Evolutionary conservation across 2,888 invertebrate species (phyloP), one percentile per base, ranked within the genome.

Genomic region (Smittia sp.): DNA sequence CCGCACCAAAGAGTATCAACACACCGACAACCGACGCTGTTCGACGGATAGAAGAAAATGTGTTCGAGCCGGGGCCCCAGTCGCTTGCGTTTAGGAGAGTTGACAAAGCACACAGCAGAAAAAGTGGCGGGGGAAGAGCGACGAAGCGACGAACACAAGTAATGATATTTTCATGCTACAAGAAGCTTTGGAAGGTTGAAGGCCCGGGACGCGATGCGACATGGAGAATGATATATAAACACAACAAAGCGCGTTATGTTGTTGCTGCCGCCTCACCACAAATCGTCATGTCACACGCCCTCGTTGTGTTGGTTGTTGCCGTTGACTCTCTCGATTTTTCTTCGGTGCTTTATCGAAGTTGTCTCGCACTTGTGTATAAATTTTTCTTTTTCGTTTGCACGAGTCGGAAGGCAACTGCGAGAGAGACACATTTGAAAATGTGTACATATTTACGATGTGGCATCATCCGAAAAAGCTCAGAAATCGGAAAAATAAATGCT

Each of bases 401-500:
- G 52, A 27, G 25, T 39, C 18, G 52, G 18, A 52, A 62, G 4
- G 11, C 18, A 41, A 69, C 52, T 38, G 27, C 39, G 25, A 20
- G 69, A 69, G 54, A 52, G 69, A 69, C 69, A 69, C 54, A 54
- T 54, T 68, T 68, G 68, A 46, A 58, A 20, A 20, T 58, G 58
- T 58, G 22, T 27, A 63, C 27, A 63, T 63, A 63, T 63, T 63
- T 63, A 63, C 63, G 63, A 63, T 63, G 63, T 63, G 25, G 63
- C 66, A 66, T 32, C 66, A 39, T 39, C 66, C 15, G 39, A 69
- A 69, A 69, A 69, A 69, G 63, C 63, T 63, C 63, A 27, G 54
- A 54, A 69, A 69, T 69, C 54, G 69, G 69, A 54, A 25, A 11
- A 27, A 27, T 24, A 69, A 69, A 69, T 25, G 69, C 72, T 72